phyloP scores from a whole-genome alignment of 2,113 vertebrate genomes.

The Setophaga kirtlandii region DNA sequence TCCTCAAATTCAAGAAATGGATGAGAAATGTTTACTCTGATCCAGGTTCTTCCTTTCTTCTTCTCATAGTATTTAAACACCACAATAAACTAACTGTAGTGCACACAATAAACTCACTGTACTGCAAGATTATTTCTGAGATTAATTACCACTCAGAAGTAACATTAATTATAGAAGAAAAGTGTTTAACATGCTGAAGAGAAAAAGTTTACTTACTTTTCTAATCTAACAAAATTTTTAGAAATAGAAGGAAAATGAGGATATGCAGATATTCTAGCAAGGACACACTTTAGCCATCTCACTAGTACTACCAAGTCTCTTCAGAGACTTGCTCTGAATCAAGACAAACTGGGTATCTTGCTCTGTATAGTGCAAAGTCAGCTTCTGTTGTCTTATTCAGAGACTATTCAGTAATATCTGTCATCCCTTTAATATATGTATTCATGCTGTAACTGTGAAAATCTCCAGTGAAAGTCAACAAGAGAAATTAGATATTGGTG shows the following conservation, averaged over 20 bases:
- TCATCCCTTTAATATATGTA: neutral
- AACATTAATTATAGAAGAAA: neutral
- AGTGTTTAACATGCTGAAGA: neutral
- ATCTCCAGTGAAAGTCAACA: neutral
- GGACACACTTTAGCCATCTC: neutral
- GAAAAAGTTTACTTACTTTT: neutral
- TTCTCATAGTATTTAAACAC: neutral
- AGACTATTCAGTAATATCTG: neutral
- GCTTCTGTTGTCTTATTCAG: neutral
- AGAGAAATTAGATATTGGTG: neutral
- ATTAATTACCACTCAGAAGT: neutral
- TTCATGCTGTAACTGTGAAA: neutral
- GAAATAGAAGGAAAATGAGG: neutral
- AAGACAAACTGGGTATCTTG: neutral
- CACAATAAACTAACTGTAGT: neutral
- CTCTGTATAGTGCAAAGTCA: neutral
- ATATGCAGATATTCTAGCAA: neutral
- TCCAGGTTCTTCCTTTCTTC: neutral
- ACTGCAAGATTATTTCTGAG: neutral
- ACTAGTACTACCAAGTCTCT: neutral
- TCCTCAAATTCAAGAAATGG: neutral
- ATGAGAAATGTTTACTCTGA: neutral
- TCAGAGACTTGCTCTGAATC: neutral
- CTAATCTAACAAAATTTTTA: neutral
- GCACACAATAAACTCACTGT: neutral